Base-by-base conservation (phyloP, 2,113 vertebrate genomes). In the Salvelinus alpinus region DNA sequence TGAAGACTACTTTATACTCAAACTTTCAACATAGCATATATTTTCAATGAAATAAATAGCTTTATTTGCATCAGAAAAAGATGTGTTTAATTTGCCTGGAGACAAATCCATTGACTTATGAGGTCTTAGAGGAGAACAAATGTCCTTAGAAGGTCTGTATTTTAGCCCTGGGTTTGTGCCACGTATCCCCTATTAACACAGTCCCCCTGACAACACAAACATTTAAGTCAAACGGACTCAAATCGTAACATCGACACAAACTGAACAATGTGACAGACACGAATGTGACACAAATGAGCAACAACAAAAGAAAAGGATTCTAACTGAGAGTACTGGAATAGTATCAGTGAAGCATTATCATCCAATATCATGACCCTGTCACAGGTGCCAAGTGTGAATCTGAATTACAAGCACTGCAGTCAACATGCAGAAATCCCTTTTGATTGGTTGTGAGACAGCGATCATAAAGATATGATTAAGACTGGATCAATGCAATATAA, bases 101-200 rank as follows among this genome's bases (percentile, higher is more conserved):
- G 18, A 18, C 51, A 57, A 57, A 5, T 18, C 14, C 54, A 57
- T 57, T 57, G 54, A 57, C 4, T 20, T 20, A 20, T 1, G 18
- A 57, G 18, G 54, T 57, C 16, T n/a, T 22, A 68, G 7, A 18
- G 31, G 27, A 38, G 29, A 68, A 16, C 25, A 34, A 25, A 62
- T 24, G 59, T 62, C 59, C 27, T 1, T n/a, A 7, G 14, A 67
- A 16, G 14, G 25, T 67, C 14, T 31, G 25, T 65, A 24, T 18
- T 12, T 13, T 4, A 65, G 64, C 18, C 4, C 8, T 18, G 62
- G 5, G 18, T 85, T 90, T 90, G 82, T 87, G 88, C 90, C 80
- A 84, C 82, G 76, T 77, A 84, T 91, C 91, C 91, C 91, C 89
- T 88, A 91, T 93, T 91, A 86, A 75, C 86, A 81, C 84, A 85